Evolutionary conservation across 2,113 vertebrate genomes (phyloP).

Genomic region (Hydrochoerus hydrochaeris): DNA sequence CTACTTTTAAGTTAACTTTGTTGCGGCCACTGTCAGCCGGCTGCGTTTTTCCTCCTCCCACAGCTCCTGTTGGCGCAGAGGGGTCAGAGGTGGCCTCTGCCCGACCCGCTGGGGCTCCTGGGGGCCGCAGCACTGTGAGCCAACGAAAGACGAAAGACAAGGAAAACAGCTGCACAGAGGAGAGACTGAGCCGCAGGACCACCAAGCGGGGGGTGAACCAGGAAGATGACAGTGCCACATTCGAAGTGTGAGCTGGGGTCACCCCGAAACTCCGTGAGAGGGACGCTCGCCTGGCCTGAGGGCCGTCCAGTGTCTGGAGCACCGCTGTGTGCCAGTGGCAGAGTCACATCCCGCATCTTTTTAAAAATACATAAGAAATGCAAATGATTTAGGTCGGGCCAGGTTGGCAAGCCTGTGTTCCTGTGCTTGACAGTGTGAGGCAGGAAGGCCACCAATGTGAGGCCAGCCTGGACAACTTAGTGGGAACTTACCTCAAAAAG

Average conservation of each 20-base stretch:
- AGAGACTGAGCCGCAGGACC: too few species aligned
- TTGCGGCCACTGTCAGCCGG: not conserved
- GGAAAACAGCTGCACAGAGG: accelerated
- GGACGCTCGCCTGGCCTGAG: not conserved
- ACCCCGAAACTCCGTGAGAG: not conserved
- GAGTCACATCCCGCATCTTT: not conserved
- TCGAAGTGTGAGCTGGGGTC: accelerated
- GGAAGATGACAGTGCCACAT: not conserved
- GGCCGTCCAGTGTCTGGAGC: not conserved
- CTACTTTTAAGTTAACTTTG: too few species aligned
- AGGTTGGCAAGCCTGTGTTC: not conserved
- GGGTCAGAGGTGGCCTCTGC: not conserved
- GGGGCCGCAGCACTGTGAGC: too few species aligned
- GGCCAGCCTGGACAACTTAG: not conserved
- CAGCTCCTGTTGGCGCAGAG: not conserved
- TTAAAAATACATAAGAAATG: not conserved
- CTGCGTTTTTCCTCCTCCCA: not conserved
- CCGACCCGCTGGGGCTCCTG: too few species aligned
- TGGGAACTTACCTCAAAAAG: not conserved
- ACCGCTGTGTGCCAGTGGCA: not conserved
- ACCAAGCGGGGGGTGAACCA: accelerated
- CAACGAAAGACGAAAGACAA: too few species aligned
- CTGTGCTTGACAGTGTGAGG: not conserved
- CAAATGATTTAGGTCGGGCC: not conserved
- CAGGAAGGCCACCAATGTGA: not conserved